Conservation (phyloP, 2,797 vertebrate species). For the Labroides dimidiatus region DNA sequence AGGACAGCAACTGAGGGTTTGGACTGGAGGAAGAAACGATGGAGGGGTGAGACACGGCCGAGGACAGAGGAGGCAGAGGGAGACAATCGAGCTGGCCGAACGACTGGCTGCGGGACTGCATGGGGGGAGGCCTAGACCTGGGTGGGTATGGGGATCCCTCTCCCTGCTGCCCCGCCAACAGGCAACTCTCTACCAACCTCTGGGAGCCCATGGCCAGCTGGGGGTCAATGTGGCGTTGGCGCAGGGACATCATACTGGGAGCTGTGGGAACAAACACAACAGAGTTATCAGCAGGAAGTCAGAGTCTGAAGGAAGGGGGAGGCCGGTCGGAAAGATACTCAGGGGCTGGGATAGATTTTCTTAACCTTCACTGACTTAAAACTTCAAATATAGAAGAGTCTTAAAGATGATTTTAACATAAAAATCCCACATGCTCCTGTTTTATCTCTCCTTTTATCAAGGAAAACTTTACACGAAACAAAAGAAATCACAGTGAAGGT, state of each 20-base stretch:
- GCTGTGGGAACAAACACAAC: conserved; percentile 85
- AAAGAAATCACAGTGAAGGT: conserved; percentile 8
- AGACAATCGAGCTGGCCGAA: conserved; percentile 86
- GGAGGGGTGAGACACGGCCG: conserved; percentile 82
- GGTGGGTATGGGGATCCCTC: conserved; percentile 77
- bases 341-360: conserved; percentile 26
- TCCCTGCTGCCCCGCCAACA: conserved; percentile 79
- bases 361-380: not conserved
- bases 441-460: conserved; percentile 29
- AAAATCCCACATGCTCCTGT: conserved; percentile 38
- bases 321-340: conserved; percentile 23
- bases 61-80: conserved; percentile 82
- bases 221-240: conserved; percentile 94
- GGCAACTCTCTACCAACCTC: conserved; percentile 98
- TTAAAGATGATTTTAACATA: not conserved
- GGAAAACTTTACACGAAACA: conserved; percentile 4
- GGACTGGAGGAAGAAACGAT: conserved; percentile 74
- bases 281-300: conserved; percentile 40
- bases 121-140: conserved; percentile 84
- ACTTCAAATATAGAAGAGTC: too few species aligned
- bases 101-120: conserved; percentile 90
- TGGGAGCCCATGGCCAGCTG: conserved; percentile 93
- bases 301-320: conserved; percentile 7
- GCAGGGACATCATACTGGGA: conserved; percentile 92
- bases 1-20: conserved; percentile 66